phyloP scores from a whole-genome alignment of 1,140 invertebrate genomes.

The Neotoxoptera formosana region DNA sequence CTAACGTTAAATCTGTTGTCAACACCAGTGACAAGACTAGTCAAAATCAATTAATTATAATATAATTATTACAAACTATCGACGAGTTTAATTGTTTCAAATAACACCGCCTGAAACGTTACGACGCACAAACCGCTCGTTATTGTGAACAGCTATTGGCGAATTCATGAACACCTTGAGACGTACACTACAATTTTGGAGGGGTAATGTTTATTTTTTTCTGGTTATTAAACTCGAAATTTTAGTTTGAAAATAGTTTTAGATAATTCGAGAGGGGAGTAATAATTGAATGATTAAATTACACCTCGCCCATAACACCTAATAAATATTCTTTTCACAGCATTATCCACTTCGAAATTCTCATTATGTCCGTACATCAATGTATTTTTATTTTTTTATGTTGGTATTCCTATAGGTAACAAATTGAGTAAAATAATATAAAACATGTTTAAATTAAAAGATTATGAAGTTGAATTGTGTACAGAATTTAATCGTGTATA shows the following conservation, averaged over 20 bases:
- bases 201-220: background rate
- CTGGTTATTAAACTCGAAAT: background rate
- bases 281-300: background rate
- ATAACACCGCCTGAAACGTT: background rate
- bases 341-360: background rate
- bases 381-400: background rate
- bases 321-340: background rate
- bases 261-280: background rate
- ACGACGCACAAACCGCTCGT: background rate
- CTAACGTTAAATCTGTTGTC: background rate
- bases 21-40: background rate
- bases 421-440: background rate
- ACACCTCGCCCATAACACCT: background rate
- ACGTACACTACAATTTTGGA: background rate
- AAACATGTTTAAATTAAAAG: background rate
- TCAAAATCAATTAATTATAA: background rate
- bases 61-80: background rate
- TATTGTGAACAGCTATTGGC: background rate
- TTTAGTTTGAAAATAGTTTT: background rate
- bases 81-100: background rate
- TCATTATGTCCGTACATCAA: background rate
- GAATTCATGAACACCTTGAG: background rate
- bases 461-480: background rate
- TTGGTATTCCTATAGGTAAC: background rate
- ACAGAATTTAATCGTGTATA: too few species aligned